Evolutionary conservation across 2,888 invertebrate species (phyloP).

Genomic region (Brenthis hecate): DNA sequence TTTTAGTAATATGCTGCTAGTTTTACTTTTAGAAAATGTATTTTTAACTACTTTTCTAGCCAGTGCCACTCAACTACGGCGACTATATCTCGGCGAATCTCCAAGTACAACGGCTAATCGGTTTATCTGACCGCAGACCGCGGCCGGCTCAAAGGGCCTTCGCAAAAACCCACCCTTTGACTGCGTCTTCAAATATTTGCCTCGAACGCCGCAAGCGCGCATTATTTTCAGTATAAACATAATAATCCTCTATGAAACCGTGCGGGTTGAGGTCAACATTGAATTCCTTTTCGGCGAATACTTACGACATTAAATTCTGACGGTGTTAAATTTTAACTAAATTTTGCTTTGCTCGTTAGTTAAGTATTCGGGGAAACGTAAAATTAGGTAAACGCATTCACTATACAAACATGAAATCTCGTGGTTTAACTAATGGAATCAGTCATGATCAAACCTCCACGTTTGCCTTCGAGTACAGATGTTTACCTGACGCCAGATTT

Average conservation of each 20-base stretch:
- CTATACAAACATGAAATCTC: conserved; percentile 36
- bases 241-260: conserved; percentile 69
- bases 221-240: conserved; percentile 80
- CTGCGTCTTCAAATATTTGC: conserved; percentile 78
- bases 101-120: conserved; percentile 57
- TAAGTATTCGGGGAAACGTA: conserved; percentile 28
- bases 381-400: conserved; percentile 32
- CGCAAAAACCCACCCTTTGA: conserved; percentile 78
- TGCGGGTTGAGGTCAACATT: conserved; percentile 55
- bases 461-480: conserved; percentile 57
- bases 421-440: conserved; percentile 56
- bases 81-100: conserved; percentile 23
- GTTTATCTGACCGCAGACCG: conserved; percentile 76
- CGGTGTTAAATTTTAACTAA: conserved; percentile 34
- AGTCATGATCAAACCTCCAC: conserved; percentile 58
- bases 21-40: conserved; percentile 63
- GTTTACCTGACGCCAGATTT: conserved; percentile 59
- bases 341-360: conserved; percentile 31
- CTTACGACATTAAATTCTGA: conserved; percentile 36
- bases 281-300: conserved; percentile 53
- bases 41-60: not conserved
- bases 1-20: not conserved
- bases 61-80: not conserved
- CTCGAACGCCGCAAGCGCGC: conserved; percentile 69
- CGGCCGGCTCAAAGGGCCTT: conserved; percentile 67